Conservation (phyloP, 2,888 invertebrate genomes). For the Mythimna lalbum region DNA sequence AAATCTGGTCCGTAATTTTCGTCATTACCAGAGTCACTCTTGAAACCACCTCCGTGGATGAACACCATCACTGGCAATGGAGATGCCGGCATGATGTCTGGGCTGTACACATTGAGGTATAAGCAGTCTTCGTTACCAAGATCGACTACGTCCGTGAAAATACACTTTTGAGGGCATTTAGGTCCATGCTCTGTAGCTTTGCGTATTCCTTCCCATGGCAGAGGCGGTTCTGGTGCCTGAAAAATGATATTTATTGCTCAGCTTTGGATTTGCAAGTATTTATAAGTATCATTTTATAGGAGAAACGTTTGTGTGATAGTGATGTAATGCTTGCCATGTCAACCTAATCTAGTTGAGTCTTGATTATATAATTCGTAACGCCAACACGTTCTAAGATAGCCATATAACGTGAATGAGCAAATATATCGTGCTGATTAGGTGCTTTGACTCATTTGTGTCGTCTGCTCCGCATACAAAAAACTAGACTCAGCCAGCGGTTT, state of each 20-base stretch:
- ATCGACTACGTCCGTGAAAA: conserved; percentile 59
- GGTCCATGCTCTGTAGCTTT: conserved; percentile 70
- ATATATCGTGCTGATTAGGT: neutral
- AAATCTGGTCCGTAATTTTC: conserved; percentile 75
- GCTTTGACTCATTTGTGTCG: neutral
- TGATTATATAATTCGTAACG: conserved; percentile 6
- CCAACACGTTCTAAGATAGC: conserved; percentile 9
- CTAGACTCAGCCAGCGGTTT: too few species aligned
- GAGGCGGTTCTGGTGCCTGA: conserved; percentile 73
- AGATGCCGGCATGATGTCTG: conserved; percentile 58
- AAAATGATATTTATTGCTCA: conserved; percentile 16
- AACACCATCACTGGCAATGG: conserved; percentile 76
- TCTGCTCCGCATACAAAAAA: neutral
- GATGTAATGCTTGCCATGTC: neutral
- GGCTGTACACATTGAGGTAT: conserved; percentile 76
- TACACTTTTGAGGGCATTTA: conserved; percentile 70
- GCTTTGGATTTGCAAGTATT: too few species aligned
- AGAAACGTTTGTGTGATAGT: neutral
- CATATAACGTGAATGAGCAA: conserved; percentile 8
- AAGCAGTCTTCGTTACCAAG: conserved; percentile 76
- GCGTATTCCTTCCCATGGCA: conserved; percentile 72
- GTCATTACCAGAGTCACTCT: conserved; percentile 72
- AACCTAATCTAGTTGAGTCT: neutral
- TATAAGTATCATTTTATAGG: neutral
- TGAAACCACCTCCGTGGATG: conserved; percentile 76